Base-by-base conservation (phyloP, 2,797 vertebrate genomes). In the Centropyge bicolor region DNA sequence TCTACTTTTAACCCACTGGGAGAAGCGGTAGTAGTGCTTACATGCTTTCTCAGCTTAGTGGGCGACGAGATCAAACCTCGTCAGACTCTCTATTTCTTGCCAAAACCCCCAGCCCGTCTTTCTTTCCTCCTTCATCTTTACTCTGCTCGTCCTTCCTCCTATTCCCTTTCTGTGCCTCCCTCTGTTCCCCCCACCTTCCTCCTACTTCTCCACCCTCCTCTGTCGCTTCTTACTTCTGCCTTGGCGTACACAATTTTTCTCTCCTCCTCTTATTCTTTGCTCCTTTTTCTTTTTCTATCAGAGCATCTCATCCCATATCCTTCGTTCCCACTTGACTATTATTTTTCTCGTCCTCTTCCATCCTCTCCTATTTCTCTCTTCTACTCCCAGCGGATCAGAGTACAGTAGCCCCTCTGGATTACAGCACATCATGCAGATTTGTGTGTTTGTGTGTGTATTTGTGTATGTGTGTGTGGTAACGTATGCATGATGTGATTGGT, bases 401-500 rank as follows among this genome's bases (percentile, higher is more conserved):
- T 40, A 40, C 46, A 72, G 74, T 70, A 62, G 49, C 85, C 80
- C 24, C 35, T 65, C 49, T 70, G 66, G 75, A 70, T 83, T 70
- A 77, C 13, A 46, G 78, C 31, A 27, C 43, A 51, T 54, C 24
- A 38, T 61, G 64, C 70, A 78, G 56, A 74, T 82, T 49, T 35
- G 61, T 74, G 46, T 60, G 54, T 59, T 49, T 20, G 57, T 73
- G 56, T 64, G 65, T 56, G 71, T 68, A 46, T 51, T 40, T 70
- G 68, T 61, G 49, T 70, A 66, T 56, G 45, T 56, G 54, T 57
- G 60, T 27, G 64, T 7, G 61, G 40, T 60, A 54, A 67, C 57
- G 16, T 71, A 62, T 68, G 63, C 60, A 31, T 73, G 63, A 80
- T 83, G 76, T 74, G 65, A 78, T 75, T 61, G 75, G 35, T 74